Conservation (phyloP, 2,113 vertebrate genomes). For the Periophthalmus modestus region DNA sequence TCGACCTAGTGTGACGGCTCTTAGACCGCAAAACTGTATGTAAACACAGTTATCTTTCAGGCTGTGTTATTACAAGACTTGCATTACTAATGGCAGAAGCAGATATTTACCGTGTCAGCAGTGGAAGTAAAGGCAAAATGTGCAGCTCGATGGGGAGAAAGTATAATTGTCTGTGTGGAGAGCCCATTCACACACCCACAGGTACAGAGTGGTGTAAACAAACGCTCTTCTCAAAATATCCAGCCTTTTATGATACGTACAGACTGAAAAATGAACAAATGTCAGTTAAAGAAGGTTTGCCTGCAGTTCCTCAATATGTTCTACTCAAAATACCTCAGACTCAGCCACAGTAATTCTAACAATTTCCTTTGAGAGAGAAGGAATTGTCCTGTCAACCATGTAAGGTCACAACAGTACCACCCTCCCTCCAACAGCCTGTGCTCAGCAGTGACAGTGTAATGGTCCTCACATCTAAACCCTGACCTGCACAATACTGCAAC, state of each 20-base stretch:
- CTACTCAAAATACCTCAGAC: conserved; percentile 25
- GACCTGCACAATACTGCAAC: conserved; percentile 39
- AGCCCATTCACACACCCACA: conserved; percentile 12
- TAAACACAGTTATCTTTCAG: conserved; percentile 30
- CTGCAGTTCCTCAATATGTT: conserved; percentile 26
- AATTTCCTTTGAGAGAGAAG: conserved; percentile 14
- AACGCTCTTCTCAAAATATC: background rate
- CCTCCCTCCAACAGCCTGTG: conserved; percentile 19
- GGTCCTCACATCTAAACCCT: conserved; percentile 42
- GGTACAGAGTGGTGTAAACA: conserved; percentile 33
- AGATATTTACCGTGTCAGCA: conserved; percentile 11
- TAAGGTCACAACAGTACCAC: conserved; percentile 46
- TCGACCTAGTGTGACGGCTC: conserved; percentile 15
- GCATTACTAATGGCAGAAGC: conserved; percentile 29
- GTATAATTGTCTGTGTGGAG: conserved; percentile 22
- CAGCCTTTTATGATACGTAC: background rate
- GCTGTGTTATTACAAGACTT: conserved; percentile 38
- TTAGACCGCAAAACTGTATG: conserved; percentile 43
- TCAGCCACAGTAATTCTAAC: conserved; percentile 24
- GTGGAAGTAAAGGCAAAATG: conserved; percentile 25
- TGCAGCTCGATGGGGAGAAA: conserved; percentile 31
- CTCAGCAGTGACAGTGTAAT: conserved; percentile 35
- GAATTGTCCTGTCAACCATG: conserved; percentile 30
- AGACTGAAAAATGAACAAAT: conserved; percentile 9
- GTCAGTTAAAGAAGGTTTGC: conserved; percentile 12